These are phyloP conservation scores for Celastrina argiolus DNA, from an alignment of 2,888 invertebrate species.

Conservation along the genomic window DNA sequence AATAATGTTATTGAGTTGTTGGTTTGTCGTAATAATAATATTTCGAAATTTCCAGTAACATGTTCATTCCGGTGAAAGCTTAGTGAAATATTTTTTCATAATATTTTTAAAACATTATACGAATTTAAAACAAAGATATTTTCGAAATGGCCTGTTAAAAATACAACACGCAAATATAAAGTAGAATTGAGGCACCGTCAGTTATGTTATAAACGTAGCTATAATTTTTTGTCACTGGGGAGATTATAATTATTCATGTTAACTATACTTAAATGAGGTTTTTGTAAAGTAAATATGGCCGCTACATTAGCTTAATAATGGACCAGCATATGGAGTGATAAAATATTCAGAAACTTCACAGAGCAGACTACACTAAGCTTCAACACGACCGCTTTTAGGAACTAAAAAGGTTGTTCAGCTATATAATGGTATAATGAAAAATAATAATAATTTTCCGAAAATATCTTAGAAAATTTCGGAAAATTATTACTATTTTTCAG, in stretches of 20 bases:
- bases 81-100: not conserved
- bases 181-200: not conserved
- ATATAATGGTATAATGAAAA: not conserved
- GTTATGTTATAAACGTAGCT: not conserved
- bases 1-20: no score
- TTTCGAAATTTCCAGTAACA: not conserved
- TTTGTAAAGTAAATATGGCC: conserved; percentile 8
- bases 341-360: conserved; percentile 12
- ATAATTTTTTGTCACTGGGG: not conserved
- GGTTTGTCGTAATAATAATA: no score
- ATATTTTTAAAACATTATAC: not conserved
- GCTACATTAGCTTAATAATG: conserved; percentile 8
- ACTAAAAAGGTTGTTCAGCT: not conserved
- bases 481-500: no score
- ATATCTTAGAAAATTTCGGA: no score
- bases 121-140: not conserved
- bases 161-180: not conserved
- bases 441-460: not conserved
- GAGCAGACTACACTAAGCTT: conserved; percentile 5
- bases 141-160: not conserved
- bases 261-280: not conserved
- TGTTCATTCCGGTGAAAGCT: not conserved
- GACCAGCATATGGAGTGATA: conserved; percentile 8
- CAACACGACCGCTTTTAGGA: not conserved
- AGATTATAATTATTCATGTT: not conserved